Evolutionary conservation across 2,113 vertebrate genomes (phyloP).

Genomic region (Oncorhynchus keta): DNA sequence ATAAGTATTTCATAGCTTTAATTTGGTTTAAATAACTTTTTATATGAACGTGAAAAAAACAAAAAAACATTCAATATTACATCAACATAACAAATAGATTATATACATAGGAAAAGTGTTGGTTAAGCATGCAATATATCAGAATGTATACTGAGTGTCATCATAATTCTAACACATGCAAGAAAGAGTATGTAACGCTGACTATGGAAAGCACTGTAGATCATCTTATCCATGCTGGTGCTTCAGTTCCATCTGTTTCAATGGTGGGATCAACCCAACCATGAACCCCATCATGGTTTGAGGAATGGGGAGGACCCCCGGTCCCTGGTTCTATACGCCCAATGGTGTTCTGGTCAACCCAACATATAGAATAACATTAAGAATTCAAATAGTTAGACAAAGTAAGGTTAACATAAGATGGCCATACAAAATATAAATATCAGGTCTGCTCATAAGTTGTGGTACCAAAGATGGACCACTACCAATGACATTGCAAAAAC

Average conservation of each 20-base stretch:
- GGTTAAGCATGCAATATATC: background rate
- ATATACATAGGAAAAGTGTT: conserved; percentile 1
- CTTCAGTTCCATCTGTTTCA: background rate
- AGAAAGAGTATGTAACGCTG: background rate
- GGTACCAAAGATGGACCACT: conserved; percentile 23
- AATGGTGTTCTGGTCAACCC: background rate
- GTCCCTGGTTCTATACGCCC: background rate
- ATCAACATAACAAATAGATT: conserved; percentile 1
- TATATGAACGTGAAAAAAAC: conserved; percentile 31
- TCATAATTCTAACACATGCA: background rate
- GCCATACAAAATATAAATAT: conserved; percentile 72
- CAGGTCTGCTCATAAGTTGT: conserved; percentile 26
- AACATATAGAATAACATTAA: background rate
- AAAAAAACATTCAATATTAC: conserved; percentile 14
- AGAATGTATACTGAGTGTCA: background rate
- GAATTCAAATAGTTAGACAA: conserved; percentile 41
- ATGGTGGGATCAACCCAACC: background rate
- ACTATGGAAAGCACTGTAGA: background rate
- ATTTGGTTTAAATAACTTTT: conserved; percentile 17
- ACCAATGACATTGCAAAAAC: conserved; percentile 1
- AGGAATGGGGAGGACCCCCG: background rate
- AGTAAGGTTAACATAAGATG: conserved; percentile 40
- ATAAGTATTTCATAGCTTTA: background rate
- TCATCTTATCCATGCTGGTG: background rate
- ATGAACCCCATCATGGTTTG: background rate